Evolutionary conservation across 2,113 vertebrate species (phyloP).

Genomic region (Cyrtonyx montezumae): DNA sequence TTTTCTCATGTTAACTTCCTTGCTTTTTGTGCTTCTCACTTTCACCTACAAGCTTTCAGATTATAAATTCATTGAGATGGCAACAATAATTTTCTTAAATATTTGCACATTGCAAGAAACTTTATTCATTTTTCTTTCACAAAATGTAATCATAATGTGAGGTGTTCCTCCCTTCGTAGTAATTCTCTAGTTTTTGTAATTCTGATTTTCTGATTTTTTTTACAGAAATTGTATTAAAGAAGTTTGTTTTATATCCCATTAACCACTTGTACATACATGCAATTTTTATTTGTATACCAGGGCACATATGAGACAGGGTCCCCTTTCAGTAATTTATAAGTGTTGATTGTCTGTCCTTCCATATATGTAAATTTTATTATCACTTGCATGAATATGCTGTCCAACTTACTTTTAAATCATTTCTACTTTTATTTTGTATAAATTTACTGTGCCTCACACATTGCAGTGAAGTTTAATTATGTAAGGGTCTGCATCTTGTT

Average conservation of each 20-base stretch:
- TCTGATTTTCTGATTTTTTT: background rate
- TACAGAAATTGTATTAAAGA: background rate
- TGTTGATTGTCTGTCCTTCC: slow-evolving; percentile 35
- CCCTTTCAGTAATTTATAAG: slow-evolving; percentile 33
- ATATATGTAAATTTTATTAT: slow-evolving; percentile 31
- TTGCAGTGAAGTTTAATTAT: slow-evolving; percentile 68
- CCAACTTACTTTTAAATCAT: slow-evolving; percentile 37
- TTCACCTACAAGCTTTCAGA: background rate
- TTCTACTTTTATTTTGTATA: slow-evolving; percentile 58
- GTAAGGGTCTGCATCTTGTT: slow-evolving; percentile 60
- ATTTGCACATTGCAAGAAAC: background rate
- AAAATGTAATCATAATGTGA: accelerated
- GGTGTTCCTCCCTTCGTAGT: background rate
- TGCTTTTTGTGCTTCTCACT: background rate
- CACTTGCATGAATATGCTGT: slow-evolving; percentile 54
- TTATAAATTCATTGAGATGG: background rate
- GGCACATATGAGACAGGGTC: background rate
- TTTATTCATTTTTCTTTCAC: background rate
- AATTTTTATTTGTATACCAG: background rate
- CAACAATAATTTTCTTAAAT: background rate
- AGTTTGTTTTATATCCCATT: background rate
- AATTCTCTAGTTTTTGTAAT: background rate
- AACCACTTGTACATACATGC: background rate
- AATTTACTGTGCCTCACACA: slow-evolving; percentile 38
- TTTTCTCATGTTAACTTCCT: background rate